Evolutionary conservation across 1,140 invertebrate genomes (phyloP).

Genomic region (Diplogasteroides magnus): DNA sequence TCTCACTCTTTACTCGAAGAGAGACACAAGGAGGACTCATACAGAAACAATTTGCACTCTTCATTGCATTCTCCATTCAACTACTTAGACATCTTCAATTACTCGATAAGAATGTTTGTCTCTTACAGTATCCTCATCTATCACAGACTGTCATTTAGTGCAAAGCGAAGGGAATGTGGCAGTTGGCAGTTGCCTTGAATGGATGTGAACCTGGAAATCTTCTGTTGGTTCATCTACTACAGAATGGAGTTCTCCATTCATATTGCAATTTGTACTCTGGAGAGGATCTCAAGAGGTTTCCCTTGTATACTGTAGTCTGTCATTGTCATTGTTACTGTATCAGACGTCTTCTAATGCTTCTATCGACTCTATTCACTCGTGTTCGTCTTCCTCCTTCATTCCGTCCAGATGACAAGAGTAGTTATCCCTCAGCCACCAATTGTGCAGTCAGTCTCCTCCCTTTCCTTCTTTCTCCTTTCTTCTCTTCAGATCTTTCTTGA

Average conservation of each 20-base stretch:
- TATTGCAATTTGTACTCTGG: conserved; percentile 25
- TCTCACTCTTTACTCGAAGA: conserved; percentile 38
- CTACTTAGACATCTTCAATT: conserved; percentile 45
- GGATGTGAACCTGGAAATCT: conserved; percentile 53
- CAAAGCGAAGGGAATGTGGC: conserved; percentile 42
- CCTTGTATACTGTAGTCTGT: too few relatives aligned
- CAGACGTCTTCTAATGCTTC: conserved; percentile 11
- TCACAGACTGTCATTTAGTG: conserved; percentile 46
- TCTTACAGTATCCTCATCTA: conserved; percentile 2
- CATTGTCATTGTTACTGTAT: too few relatives aligned
- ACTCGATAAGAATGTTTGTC: conserved; percentile 39
- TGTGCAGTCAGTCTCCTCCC: too few relatives aligned
- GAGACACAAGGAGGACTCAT: conserved; percentile 28
- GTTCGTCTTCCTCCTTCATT: conserved; percentile 18
- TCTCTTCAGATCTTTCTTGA: too few relatives aligned
- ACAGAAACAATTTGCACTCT: conserved; percentile 33
- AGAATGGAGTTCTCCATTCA: conserved; percentile 44
- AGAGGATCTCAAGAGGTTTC: conserved; percentile 34
- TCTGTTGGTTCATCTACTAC: conserved; percentile 46
- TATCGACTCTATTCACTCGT: conserved; percentile 21
- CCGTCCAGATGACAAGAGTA: conserved; percentile 15
- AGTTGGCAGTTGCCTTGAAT: conserved; percentile 38
- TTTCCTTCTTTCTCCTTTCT: too few relatives aligned
- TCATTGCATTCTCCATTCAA: conserved; percentile 50
- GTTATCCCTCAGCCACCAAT: conserved; percentile 3